phyloP scores from a whole-genome alignment of 2,888 invertebrate genomes.

The Drosophila emarginata region DNA sequence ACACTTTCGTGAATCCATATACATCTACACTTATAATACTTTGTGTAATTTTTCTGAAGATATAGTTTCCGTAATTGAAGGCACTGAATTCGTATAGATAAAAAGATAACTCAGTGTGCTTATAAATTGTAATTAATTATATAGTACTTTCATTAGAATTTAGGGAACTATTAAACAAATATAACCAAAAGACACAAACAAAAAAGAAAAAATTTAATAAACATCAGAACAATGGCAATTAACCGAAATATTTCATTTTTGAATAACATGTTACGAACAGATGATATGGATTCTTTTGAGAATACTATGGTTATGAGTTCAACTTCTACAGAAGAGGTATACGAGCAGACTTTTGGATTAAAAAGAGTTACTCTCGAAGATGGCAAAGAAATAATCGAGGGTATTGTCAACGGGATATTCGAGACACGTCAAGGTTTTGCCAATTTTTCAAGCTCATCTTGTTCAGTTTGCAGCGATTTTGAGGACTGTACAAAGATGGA shows the following conservation, averaged over 20 bases:
- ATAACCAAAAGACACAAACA: neutral
- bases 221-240: neutral
- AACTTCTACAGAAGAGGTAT: neutral
- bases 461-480: conserved; percentile 14
- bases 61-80: conserved; percentile 74
- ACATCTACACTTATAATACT: conserved; percentile 65
- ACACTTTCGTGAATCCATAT: conserved; percentile 59
- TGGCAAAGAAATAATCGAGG: conserved; percentile 25
- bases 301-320: conserved; percentile 31
- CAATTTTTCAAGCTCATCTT: conserved; percentile 22
- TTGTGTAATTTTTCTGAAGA: conserved; percentile 70
- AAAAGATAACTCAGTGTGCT: neutral
- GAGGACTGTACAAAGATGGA: conserved; percentile 57
- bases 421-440: neutral
- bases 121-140: neutral
- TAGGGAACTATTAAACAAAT: neutral
- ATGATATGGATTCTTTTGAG: neutral
- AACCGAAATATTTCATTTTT: conserved; percentile 16
- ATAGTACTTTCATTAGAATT: neutral
- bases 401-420: conserved; percentile 44
- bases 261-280: neutral
- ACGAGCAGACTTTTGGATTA: neutral
- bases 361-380: conserved; percentile 24
- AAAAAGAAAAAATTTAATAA: neutral
- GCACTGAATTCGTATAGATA: conserved; percentile 46